Evolutionary conservation across 2,888 invertebrate species (phyloP).

Genomic region (Neelides folsomi): DNA sequence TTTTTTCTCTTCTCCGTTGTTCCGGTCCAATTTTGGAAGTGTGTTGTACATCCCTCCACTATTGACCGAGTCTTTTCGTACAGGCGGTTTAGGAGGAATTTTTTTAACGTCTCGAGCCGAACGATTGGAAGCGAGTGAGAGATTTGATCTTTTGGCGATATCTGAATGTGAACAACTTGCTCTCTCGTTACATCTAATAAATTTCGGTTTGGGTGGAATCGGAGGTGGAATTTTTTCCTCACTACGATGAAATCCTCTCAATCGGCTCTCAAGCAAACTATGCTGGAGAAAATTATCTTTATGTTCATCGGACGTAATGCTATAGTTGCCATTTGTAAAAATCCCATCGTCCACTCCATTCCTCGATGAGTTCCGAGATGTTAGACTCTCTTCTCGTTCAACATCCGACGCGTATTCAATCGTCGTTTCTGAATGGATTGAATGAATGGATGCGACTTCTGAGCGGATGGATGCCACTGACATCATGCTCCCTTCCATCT

Average conservation of each 20-base stretch:
- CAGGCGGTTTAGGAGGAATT: conserved; percentile 31
- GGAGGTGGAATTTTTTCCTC: conserved; percentile 19
- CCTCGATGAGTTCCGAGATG: conserved; percentile 22
- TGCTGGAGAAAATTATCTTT: no score
- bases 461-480: conserved; percentile 31
- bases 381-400: conserved; percentile 12
- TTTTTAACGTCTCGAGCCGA: conserved; percentile 6
- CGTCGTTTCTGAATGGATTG: conserved; percentile 20
- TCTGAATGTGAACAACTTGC: conserved; percentile 18
- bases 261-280: no score
- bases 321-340: conserved; percentile 23
- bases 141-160: conserved; percentile 26
- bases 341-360: conserved; percentile 20
- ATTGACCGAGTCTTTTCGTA: conserved; percentile 6
- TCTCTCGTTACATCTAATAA: conserved; percentile 5
- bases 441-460: conserved; percentile 20
- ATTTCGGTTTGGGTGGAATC: conserved; percentile 21
- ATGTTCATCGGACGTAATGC: conserved; percentile 10
- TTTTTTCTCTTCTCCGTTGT: no score
- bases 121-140: not conserved
- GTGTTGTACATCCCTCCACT: no score
- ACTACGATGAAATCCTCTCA: not conserved
- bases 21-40: no score
- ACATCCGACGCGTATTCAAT: conserved; percentile 12
- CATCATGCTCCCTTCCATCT: conserved; percentile 31